Base-by-base conservation (phyloP, 2,113 vertebrate species). In the Corythornis vintsioides region DNA sequence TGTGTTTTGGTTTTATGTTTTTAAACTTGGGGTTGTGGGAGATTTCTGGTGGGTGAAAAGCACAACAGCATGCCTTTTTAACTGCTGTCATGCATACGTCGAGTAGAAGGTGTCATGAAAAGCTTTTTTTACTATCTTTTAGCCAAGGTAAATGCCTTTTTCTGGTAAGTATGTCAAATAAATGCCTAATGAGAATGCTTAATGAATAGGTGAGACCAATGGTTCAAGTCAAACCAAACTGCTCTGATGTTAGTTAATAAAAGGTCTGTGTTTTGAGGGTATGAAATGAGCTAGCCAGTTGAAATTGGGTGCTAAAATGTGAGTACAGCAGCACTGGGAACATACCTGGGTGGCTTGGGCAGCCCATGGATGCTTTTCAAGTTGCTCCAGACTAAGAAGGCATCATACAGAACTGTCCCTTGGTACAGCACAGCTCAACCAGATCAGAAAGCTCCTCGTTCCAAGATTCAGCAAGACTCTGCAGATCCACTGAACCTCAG, bases 111-210 rank as follows among this genome's bases (percentile, higher is more conserved):
- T 92, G 56, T 52, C 73, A 77, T 66, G 90, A 94, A 69, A 76
- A 74, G 71, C 66, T 77, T 55, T 72, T 61, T n/a, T 88, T 77
- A n/a, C 56, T 80, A 33, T 82, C 73, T 90, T 90, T 79, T 83
- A 63, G 31, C 55, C 93, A 89, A 88, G 71, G 50, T 82, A 82
- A 89, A 89, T 94, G 33, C 65, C 33, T 83, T 71, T 71, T 94
- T 75, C 64, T 95, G 91, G 92, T 95, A 86, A 93, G 94, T 96
- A 94, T 92, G 6, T 75, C 33, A 84, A 79, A 64, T 74, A 66
- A 83, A 80, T 83, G 11, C 12, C 13, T 85, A 81, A 83, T 70
- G 28, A 71, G 21, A 87, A 65, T 76, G 33, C 25, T 80, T 89
- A 87, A 87, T 66, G 7, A 65, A 28, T 53, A 89, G 67, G 47